Conservation (phyloP, 2,888 invertebrate species). For the Sarcophaga carnaria region DNA sequence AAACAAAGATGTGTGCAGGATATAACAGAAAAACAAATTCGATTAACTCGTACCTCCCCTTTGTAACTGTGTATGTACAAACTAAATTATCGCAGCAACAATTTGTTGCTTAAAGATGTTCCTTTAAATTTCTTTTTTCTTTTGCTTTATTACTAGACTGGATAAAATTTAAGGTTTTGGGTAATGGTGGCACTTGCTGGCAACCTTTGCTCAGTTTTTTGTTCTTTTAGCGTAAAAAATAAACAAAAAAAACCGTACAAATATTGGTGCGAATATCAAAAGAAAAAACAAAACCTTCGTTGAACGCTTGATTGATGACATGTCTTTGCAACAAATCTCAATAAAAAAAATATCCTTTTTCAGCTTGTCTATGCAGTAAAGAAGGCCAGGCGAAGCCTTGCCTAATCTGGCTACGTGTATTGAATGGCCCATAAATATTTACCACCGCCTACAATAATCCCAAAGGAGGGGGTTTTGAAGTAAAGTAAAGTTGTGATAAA, state of each 20-base stretch:
- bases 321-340: neutral
- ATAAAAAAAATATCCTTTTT: constrained; percentile 11
- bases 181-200: constrained; percentile 8
- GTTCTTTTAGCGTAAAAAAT: constrained; percentile 45
- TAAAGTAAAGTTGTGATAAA: neutral
- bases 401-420: neutral
- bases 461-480: constrained; percentile 11
- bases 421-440: constrained; percentile 38
- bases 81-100: constrained; percentile 46
- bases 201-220: neutral
- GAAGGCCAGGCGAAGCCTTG: neutral
- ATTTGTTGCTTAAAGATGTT: constrained; percentile 50
- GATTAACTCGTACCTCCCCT: constrained; percentile 4
- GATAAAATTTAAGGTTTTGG: constrained; percentile 51
- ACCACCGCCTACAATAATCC: neutral
- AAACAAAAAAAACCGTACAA: constrained; percentile 36
- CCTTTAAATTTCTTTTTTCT: neutral
- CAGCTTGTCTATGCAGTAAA: neutral
- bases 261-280: constrained; percentile 44
- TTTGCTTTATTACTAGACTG: too few relatives aligned
- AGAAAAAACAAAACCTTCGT: neutral
- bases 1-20: neutral
- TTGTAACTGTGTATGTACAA: neutral
- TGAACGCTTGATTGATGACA: constrained; percentile 66
- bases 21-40: neutral